Base-by-base conservation (phyloP, 2,888 invertebrate genomes). In the Augiades crinisus region DNA sequence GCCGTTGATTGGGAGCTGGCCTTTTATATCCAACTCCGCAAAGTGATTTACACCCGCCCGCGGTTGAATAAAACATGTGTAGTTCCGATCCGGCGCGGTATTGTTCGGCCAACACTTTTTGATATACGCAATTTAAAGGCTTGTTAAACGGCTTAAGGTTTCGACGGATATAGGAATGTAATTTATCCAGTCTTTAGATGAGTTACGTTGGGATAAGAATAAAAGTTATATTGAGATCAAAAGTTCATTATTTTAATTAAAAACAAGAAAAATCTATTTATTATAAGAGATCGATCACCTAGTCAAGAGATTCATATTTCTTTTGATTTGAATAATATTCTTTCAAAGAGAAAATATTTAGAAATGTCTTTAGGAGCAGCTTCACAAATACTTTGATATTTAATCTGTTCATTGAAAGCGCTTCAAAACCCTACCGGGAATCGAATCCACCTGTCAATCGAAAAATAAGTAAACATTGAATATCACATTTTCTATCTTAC, bases 391-490 rank as follows among this genome's bases (percentile, higher is more conserved):
- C 54, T 57, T 47, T 44, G 53, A 54, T 50, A 56, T 49, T 55
- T 34, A 53, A 56, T 38, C 57, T 31, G 19, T 52, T 53, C 55
- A 58, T 57, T 47, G 47, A 53, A 47, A 44, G 49, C 47, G 44
- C 36, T 51, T 37, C 51, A 24, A 44, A 36, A 22, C 7, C 30
- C 56, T 53, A 53, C 57, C 49, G 57, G 60, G 63, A 59, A 59
- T 60, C 56, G 52, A 63, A 62, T 56, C 59, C 62, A 59, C 60
- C 64, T 64, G 67, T 61, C 66, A 62, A 56, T 58, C 56, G 36
- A 59, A 62, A 54, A 27, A 51, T 44, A 14, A 45, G 36, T 40
- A 43, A 31, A 14, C 33, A 45, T 17, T 6, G 2, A 13, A 7
- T 7, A 22, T 0, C 24, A 13, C 5, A 31, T 8, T 50, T 10